Evolutionary conservation across 1,140 invertebrate genomes (phyloP), one percentile per base, ranked within the genome.

Genomic region (Drosophila rhopaloa): DNA sequence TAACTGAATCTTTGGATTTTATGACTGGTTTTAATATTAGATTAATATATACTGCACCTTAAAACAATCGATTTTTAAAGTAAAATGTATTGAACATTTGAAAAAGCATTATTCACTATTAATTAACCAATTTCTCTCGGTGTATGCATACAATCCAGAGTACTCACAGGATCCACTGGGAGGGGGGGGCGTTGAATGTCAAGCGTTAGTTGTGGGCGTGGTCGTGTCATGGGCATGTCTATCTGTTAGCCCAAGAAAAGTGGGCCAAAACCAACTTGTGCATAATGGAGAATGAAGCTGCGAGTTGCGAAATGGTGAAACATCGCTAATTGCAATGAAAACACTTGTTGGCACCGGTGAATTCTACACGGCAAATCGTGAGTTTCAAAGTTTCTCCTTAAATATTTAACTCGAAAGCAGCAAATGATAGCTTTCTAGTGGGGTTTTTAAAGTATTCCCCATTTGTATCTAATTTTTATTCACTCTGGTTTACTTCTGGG

Each of bases 271-370:
- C 43, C 43, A 70, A 70, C 63, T 46, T 70, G 61, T 66, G 63
- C 66, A 70, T 70, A 71, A 56, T 70, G 50, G 67, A 68, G 65
- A 68, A 43, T 44, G 61, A 67, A 66, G 65, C 62, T 68, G 62
- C 27, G 35, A 71, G 67, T 27, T 35, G 63, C 14, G 27, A 35
- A 13, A 55, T 71, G 55, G 37, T 81, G 60, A 81, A 81, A 48
- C 79, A 73, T 54, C 60, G 79, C 79, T 81, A 81, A 81, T 81
- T 81, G 79, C 79, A 81, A 72, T 77, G 66, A 73, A 73, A 81
- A 79, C 79, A 81, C 79, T 81, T 81, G 73, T 81, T 81, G 79
- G 75, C 61, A 54, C 11, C 19, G 13, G 41, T 47, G 54, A 47
- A 72, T 50, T 47, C 40, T 37, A 27, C 58, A 73, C 43, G 57